phyloP scores from a whole-genome alignment of 1,140 invertebrate genomes.

The Maniola jurtina region DNA sequence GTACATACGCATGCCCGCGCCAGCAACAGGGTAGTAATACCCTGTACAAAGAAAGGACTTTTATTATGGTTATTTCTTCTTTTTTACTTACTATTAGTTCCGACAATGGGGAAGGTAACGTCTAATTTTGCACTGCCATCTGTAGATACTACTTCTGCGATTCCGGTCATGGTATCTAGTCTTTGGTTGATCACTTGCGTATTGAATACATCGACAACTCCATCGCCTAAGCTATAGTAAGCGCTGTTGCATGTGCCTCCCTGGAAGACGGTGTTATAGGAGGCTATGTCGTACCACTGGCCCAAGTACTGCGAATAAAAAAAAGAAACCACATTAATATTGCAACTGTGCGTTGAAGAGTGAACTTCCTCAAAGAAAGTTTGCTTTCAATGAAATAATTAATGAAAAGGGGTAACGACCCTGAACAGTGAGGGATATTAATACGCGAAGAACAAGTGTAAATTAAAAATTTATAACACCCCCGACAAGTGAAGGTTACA shows the following conservation, averaged over 20 bases:
- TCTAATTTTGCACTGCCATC: conserved; percentile 47
- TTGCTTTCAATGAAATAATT: too few species aligned
- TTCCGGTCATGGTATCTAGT: conserved; percentile 39
- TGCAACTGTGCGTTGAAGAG: too few species aligned
- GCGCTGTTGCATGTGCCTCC: conserved; percentile 50
- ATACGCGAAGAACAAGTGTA: too few species aligned
- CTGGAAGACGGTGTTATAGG: conserved; percentile 54
- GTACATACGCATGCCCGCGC: too few species aligned
- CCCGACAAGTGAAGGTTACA: too few species aligned
- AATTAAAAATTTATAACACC: too few species aligned
- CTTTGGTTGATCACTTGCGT: conserved; percentile 49
- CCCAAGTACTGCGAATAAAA: conserved; percentile 31
- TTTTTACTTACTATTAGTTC: conserved; percentile 44
- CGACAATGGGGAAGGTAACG: conserved; percentile 53
- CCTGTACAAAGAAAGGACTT: too few species aligned
- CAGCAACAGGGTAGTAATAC: too few species aligned
- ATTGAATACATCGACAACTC: conserved; percentile 46
- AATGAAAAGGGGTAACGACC: too few species aligned
- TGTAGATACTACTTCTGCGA: conserved; percentile 33
- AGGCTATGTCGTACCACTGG: conserved; percentile 57
- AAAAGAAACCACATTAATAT: neutral
- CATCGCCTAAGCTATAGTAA: conserved; percentile 32
- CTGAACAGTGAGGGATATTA: too few species aligned
- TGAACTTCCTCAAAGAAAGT: too few species aligned
- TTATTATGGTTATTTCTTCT: too few species aligned